A percentile compares a stretch with the other conserved stretches of the same genome.
These are phyloP conservation scores for Myotis daubentonii DNA, from an alignment of 2,797 vertebrate species.

Conservation along the genomic window DNA sequence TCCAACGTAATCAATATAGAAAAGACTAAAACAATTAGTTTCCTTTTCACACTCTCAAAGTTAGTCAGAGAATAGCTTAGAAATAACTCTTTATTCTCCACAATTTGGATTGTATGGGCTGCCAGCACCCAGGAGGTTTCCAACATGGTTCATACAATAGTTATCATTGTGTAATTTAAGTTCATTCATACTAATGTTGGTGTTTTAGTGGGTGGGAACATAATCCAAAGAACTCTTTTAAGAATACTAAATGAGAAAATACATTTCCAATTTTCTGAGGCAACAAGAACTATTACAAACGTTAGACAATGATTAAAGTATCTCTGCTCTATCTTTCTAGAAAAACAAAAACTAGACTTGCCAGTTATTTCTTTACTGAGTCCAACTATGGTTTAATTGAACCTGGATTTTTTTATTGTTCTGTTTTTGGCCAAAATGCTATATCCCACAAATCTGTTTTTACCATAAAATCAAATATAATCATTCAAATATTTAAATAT, in stretches of 20 bases:
- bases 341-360: conserved; percentile 57
- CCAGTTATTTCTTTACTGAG: conserved; percentile 51
- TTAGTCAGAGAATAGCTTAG: conserved; percentile 57
- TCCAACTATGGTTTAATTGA: conserved; percentile 56
- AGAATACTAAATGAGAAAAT: conserved; percentile 57
- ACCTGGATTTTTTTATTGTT: conserved; percentile 66
- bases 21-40: conserved; percentile 69
- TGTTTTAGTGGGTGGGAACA: conserved; percentile 8
- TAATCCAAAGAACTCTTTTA: conserved; percentile 51
- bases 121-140: conserved; percentile 54
- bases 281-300: conserved; percentile 32
- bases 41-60: conserved; percentile 71
- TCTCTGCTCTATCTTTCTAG: conserved; percentile 35
- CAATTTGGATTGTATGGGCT: conserved; percentile 58
- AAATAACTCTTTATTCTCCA: conserved; percentile 73
- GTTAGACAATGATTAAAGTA: conserved; percentile 56
- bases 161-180: conserved; percentile 58
- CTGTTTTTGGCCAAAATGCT: conserved; percentile 63
- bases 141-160: conserved; percentile 37
- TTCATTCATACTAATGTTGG: conserved; percentile 45
- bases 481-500: conserved; percentile 75
- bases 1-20: conserved; percentile 71
- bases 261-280: conserved; percentile 51
- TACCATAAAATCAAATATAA: conserved; percentile 69
- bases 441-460: conserved; percentile 61